Evolutionary conservation across 64 coral and sea anemone genomes (phyloP), one percentile per base, ranked within the genome.

Genomic region (Acropora tenuis): DNA sequence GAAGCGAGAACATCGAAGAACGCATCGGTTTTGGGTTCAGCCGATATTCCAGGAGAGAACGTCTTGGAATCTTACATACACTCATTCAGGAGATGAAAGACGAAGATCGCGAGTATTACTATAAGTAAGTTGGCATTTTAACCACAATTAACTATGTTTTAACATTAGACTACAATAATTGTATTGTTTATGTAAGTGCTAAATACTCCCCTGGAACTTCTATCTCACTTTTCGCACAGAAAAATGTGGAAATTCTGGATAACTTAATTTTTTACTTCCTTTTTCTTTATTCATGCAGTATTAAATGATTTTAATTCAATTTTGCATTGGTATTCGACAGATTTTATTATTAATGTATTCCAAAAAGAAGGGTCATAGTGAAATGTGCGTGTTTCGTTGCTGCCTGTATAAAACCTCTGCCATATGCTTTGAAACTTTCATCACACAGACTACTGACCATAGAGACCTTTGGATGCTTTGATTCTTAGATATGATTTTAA

Each of bases 91-190:
- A 63, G 59, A 63, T 63, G 59, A 63, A 63, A 63, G 59, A 63
- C 6, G 59, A 63, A 63, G 59, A 63, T 63, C 59, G 59, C 59
- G 6, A 63, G 59, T 63, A 63, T 63, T 63, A 63, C 59, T 63
- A 63, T 13, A 63, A 63, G 59, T 63, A 63, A 63, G 59, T 63
- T 63, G 59, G 15, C 9, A 63, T 63, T 63, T 63, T 63, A 63
- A 63, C 59, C 59, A 63, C 8, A 79, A 79, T 50, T 18, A 79
- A 79, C 77, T 79, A 79, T 79, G 11, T 79, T 79, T 79, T 79
- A 79, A 79, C 77, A 45, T 79, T 79, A 79, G 20, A 79, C 48
- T 79, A 79, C 77, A 79, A 48, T 79, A 79, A 45, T 46, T 79
- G 77, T 79, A 79, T 45, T 79, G 77, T 79, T 79, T 79, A 48